phyloP scores from a whole-genome alignment of 2,888 invertebrate species.

The Drosophila pegasa region DNA sequence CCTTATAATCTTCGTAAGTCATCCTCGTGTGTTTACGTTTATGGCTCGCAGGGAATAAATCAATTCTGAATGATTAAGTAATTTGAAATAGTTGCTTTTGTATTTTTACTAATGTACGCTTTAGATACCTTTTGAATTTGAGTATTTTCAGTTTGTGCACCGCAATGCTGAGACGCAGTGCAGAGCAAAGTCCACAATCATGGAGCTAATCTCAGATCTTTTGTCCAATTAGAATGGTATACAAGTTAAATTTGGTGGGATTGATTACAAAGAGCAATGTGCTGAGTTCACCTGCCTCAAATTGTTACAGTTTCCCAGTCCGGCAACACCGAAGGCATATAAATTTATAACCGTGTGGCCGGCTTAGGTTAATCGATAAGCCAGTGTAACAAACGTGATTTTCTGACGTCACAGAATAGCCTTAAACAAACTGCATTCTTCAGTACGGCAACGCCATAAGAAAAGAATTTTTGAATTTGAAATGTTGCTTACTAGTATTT shows the following conservation, averaged over 20 bases:
- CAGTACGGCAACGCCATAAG: conserved; percentile 11
- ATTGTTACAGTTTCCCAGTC: not conserved
- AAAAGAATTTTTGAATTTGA: conserved; percentile 12
- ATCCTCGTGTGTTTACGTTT: conserved; percentile 35
- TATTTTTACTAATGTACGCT: not conserved
- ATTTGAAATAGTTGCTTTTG: not conserved
- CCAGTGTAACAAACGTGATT: not conserved
- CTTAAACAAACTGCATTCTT: not conserved
- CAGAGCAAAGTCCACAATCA: conserved; percentile 42
- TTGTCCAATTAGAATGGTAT: not conserved
- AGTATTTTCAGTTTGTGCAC: not conserved
- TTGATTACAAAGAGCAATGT: not conserved
- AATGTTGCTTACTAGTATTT: conserved; percentile 12
- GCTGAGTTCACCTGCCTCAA: not conserved
- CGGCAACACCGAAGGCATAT: no score
- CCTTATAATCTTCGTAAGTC: conserved; percentile 64
- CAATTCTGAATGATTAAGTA: not conserved
- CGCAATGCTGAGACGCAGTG: not conserved
- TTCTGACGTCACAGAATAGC: not conserved
- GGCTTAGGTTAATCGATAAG: not conserved
- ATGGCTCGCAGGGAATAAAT: not conserved
- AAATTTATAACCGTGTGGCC: no score
- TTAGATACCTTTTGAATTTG: not conserved
- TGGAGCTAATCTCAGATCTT: not conserved
- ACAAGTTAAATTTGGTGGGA: not conserved